Conservation (phyloP, 2,888 invertebrate genomes). For the Ommatoiulus sabulosus region DNA sequence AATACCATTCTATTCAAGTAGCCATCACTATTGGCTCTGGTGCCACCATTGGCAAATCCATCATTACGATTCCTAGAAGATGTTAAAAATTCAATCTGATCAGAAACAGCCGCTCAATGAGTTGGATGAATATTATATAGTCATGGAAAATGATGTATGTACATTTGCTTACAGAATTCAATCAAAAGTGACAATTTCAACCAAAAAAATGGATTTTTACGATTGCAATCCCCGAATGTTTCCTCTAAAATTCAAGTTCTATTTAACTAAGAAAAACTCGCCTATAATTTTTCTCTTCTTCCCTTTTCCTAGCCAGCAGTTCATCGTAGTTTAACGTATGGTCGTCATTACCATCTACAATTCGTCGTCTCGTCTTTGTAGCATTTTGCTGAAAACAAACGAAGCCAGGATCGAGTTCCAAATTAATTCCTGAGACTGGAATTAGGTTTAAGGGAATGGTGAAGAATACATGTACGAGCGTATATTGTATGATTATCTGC, state of each 20-base stretch:
- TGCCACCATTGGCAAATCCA: conserved; percentile 5
- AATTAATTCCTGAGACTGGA: no score
- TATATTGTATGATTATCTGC: no score
- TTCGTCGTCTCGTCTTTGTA: background rate
- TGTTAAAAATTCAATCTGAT: background rate
- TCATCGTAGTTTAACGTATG: conserved; percentile 57
- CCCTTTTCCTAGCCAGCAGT: conserved; percentile 56
- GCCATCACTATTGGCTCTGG: conserved; percentile 49
- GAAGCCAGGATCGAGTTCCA: no score
- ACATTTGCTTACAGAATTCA: no score
- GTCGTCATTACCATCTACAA: background rate
- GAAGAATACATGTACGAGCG: no score
- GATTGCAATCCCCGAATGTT: no score
- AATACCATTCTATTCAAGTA: conserved; percentile 45
- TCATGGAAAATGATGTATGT: no score
- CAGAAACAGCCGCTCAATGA: no score
- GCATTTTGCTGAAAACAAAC: conserved; percentile 11
- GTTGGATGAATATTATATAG: no score
- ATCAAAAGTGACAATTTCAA: no score
- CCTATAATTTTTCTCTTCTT: conserved; percentile 58
- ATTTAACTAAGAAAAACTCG: background rate
- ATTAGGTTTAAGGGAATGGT: no score
- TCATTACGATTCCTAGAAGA: conserved; percentile 47
- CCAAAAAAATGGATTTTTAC: no score
- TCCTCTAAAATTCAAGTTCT: background rate